phyloP scores from a whole-genome alignment of 64 coral and sea anemone genomes.

The Trachythela sp. region DNA sequence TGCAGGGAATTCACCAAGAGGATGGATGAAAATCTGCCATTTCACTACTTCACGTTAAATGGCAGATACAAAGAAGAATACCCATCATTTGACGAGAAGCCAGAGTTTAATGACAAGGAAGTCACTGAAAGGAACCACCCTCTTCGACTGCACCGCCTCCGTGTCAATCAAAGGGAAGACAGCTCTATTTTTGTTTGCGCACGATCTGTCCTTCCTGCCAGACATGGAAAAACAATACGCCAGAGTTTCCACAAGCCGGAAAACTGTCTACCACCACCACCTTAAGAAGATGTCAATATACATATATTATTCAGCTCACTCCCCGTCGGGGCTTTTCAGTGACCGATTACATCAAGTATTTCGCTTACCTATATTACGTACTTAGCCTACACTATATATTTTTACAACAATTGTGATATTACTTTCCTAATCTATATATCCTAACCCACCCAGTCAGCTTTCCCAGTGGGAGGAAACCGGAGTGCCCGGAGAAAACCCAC shows the following conservation, averaged over 20 bases:
- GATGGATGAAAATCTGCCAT: constrained; percentile 47
- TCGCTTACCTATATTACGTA: too few species aligned
- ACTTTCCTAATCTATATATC: too few species aligned
- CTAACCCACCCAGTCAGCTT: too few species aligned
- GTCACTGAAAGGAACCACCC: constrained; percentile 22
- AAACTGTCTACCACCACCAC: not conserved
- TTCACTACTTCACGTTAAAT: constrained; percentile 49
- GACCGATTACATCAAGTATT: too few species aligned
- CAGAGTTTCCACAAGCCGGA: constrained; percentile 57
- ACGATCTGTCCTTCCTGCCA: constrained; percentile 36
- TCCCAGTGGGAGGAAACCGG: too few species aligned
- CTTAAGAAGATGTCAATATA: too few species aligned
- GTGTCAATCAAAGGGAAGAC: constrained; percentile 52
- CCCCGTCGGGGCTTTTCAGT: too few species aligned
- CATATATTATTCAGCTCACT: too few species aligned
- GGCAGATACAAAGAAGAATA: constrained; percentile 42
- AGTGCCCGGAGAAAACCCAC: too few species aligned
- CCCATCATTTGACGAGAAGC: constrained; percentile 40
- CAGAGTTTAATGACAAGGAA: constrained; percentile 18
- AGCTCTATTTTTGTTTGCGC: constrained; percentile 62
- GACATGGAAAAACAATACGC: constrained; percentile 40
- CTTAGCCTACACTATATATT: too few species aligned
- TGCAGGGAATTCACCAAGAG: constrained; percentile 66
- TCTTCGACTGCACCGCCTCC: constrained; percentile 27
- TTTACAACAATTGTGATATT: too few species aligned